Evolutionary conservation across 2,888 invertebrate species (phyloP).

Genomic region (Tetramorium bicarinatum): DNA sequence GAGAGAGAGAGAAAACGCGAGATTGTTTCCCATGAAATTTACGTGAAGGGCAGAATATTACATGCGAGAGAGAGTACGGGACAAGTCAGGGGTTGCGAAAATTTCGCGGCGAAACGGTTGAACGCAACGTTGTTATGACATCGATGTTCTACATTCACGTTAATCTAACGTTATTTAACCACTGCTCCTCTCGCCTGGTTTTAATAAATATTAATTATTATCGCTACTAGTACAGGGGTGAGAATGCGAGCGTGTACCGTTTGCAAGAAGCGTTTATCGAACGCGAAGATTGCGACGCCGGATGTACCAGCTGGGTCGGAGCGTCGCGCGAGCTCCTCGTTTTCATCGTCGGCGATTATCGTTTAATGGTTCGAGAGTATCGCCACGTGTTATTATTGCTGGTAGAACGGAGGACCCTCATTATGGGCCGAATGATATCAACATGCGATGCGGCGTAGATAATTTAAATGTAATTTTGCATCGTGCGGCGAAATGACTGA

Average conservation of each 20-base stretch:
- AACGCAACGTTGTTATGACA: conserved; percentile 16
- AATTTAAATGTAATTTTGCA: conserved; percentile 12
- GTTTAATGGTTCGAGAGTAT: conserved; percentile 6
- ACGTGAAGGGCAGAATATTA: conserved; percentile 21
- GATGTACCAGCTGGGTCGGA: background rate
- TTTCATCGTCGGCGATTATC: conserved; percentile 12
- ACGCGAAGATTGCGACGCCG: background rate
- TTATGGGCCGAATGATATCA: background rate
- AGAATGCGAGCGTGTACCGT: background rate
- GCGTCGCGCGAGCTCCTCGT: background rate
- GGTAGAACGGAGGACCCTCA: background rate
- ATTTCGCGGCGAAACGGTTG: conserved; percentile 15
- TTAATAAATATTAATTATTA: conserved; percentile 39
- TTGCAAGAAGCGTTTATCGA: conserved; percentile 2
- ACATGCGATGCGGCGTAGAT: background rate
- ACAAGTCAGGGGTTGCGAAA: background rate
- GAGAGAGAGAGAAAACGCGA: background rate
- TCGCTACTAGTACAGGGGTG: background rate
- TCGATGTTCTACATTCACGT: conserved; percentile 18
- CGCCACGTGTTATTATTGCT: background rate
- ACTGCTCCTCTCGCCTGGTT: background rate
- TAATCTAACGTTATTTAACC: conserved; percentile 34
- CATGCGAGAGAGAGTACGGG: background rate
- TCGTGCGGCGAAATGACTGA: background rate
- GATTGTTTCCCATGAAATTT: conserved; percentile 16